Evolutionary conservation across 2,888 invertebrate species (phyloP), one percentile per base, ranked within the genome.

Genomic region (Strigamia transsilvanica): DNA sequence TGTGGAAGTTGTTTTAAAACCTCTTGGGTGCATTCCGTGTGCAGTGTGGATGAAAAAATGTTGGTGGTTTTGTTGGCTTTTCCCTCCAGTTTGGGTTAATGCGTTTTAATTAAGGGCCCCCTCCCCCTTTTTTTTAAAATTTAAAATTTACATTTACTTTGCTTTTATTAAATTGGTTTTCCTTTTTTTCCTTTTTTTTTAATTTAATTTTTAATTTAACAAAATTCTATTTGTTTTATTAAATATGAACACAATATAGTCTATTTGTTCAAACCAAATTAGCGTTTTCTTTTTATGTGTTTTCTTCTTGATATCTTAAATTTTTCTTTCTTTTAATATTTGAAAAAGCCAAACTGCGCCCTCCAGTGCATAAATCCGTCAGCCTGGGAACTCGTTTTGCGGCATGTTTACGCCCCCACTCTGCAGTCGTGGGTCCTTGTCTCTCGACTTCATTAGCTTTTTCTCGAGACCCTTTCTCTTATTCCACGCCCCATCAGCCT

Each of bases 341-440:
- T 73, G 73, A 73, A 32, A 73, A 73, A 73, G 73, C 73, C 73
- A 73, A 73, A 73, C 15, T 73, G 73, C 73, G 73, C 73, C 73
- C 73, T 73, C 73, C n/a, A 73, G 73, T 73, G 73, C 73, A 73
- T 73, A 73, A 73, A 73, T 73, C 73, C 73, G 32, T 73, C 27
- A 32, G 27, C 9, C 5, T 23, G 32, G 73, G 27, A 32, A 73
- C 73, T 73, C 73, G 73, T 73, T 73, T 73, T 73, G 73, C 73
- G 73, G 73, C 73, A 73, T 73, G 73, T 73, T 73, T 73, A 73
- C 73, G 73, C 73, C 73, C 73, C 73, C 73, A 73, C 73, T 73
- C 73, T 73, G 21, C 56, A 56, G 56, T 56, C 56, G 56, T 56
- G 73, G 73, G 73, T 73, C 73, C 73, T 73, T 73, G 73, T 73